Evolutionary conservation across 2,113 vertebrate genomes (phyloP).

Genomic region (Microtus ochrogaster): DNA sequence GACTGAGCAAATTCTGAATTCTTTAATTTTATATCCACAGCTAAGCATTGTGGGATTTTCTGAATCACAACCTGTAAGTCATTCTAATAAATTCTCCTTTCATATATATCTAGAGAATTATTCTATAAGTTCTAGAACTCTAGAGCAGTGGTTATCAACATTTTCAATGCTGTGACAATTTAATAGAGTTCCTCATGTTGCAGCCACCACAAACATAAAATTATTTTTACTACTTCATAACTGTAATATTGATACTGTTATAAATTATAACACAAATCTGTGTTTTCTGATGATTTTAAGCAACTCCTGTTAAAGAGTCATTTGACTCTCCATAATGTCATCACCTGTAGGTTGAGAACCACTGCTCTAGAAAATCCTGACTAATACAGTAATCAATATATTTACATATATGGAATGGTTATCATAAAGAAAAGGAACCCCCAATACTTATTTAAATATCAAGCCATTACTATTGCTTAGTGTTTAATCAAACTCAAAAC

Average conservation of each 20-base stretch:
- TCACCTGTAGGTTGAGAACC: background rate
- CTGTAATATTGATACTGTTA: background rate
- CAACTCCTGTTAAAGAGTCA: background rate
- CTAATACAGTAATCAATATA: background rate
- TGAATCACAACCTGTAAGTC: background rate
- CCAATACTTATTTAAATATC: background rate
- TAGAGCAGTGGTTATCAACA: background rate
- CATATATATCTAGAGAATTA: background rate
- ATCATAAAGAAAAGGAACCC: background rate
- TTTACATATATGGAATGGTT: background rate
- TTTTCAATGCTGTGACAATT: background rate
- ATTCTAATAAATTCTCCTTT: background rate
- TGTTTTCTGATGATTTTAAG: background rate
- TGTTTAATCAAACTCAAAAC: background rate
- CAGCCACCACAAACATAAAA: background rate
- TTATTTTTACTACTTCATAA: background rate
- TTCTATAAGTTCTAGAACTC: background rate
- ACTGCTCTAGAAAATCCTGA: background rate
- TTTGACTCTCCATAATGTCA: too few relatives aligned
- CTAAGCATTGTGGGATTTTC: background rate
- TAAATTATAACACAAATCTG: background rate
- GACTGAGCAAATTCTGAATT: background rate
- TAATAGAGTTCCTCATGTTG: background rate
- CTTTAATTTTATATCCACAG: background rate
- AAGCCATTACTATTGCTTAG: too few relatives aligned